A percentile compares a stretch with the other conserved stretches of the same genome.
These are phyloP conservation scores for Pristionchus exspectatus DNA, from an alignment of 2,888 invertebrate species.

Conservation along the genomic window DNA sequence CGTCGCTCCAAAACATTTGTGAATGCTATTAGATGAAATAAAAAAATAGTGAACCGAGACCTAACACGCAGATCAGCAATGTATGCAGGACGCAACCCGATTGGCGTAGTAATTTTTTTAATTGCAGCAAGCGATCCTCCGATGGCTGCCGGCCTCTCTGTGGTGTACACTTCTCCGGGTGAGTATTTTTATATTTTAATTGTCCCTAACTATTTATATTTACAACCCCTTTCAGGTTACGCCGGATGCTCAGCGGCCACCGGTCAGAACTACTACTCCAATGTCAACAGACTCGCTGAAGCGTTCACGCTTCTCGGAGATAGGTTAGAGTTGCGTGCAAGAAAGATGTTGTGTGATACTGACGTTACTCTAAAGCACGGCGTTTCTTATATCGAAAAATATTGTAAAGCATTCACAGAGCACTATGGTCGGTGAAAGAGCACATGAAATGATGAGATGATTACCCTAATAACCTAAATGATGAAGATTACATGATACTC, in stretches of 20 bases:
- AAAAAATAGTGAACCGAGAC: too few relatives aligned
- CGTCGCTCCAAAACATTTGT: too few relatives aligned
- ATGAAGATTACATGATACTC: background rate
- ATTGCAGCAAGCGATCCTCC: background rate
- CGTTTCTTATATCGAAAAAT: too few relatives aligned
- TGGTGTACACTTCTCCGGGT: background rate
- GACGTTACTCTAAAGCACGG: too few relatives aligned
- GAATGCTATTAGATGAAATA: background rate
- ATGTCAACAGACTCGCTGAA: background rate
- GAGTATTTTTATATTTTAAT: background rate
- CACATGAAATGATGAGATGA: background rate
- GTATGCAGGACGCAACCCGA: too few relatives aligned
- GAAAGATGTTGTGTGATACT: too few relatives aligned
- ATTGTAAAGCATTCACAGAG: too few relatives aligned
- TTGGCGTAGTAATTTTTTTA: too few relatives aligned
- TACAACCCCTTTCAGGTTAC: background rate
- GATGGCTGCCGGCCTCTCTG: background rate
- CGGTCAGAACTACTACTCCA: background rate
- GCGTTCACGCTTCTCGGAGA: background rate
- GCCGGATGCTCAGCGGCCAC: background rate
- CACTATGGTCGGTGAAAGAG: too few relatives aligned
- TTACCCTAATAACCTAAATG: too few relatives aligned
- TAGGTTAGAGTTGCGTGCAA: background rate
- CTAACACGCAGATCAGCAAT: too few relatives aligned
- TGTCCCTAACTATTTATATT: background rate